A percentile compares a stretch with the other conserved stretches of the same genome.
phyloP scores from a whole-genome alignment of 2,113 vertebrate species.

The Danionella cerebrum region DNA sequence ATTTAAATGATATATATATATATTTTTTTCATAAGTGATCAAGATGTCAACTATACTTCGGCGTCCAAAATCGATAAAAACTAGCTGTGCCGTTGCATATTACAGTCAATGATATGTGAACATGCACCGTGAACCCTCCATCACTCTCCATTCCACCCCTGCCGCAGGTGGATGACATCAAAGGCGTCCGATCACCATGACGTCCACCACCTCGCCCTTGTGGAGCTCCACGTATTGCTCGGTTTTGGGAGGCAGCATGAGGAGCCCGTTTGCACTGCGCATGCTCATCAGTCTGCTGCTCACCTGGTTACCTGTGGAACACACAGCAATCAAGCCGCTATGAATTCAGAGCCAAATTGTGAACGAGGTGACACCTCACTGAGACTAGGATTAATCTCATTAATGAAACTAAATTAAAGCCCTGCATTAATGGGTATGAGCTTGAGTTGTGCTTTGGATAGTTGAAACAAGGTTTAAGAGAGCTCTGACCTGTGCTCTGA shows the following conservation, averaged over 20 bases:
- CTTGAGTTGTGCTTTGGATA: too few species aligned
- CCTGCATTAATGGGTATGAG: too few species aligned
- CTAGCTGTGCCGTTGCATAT: conserved; percentile 99
- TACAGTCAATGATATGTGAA: conserved; percentile 99
- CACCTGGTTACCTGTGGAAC: conserved; percentile 89
- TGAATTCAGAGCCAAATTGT: neutral
- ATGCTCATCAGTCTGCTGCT: conserved; percentile 99
- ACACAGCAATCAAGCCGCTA: neutral
- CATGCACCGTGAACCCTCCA: conserved; percentile 93
- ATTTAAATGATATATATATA: conserved; percentile 96
- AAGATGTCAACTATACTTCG: conserved; percentile 99
- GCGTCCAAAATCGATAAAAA: conserved; percentile 98
- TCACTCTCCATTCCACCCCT: conserved; percentile 41
- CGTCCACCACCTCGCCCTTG: conserved; percentile 98
- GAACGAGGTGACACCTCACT: too few species aligned
- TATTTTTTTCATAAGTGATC: conserved; percentile 75
- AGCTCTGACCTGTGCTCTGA: conserved; percentile 94
- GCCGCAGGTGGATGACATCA: conserved; percentile 76
- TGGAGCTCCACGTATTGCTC: conserved; percentile 99
- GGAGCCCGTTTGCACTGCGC: conserved; percentile 96
- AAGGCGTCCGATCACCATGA: conserved; percentile 99
- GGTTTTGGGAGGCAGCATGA: conserved; percentile 99
- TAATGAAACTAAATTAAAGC: too few species aligned
- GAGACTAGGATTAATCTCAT: too few species aligned
- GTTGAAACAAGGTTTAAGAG: too few species aligned